Evolutionary conservation across 2,888 invertebrate genomes (phyloP).

Genomic region (Mellilla xanthometata): DNA sequence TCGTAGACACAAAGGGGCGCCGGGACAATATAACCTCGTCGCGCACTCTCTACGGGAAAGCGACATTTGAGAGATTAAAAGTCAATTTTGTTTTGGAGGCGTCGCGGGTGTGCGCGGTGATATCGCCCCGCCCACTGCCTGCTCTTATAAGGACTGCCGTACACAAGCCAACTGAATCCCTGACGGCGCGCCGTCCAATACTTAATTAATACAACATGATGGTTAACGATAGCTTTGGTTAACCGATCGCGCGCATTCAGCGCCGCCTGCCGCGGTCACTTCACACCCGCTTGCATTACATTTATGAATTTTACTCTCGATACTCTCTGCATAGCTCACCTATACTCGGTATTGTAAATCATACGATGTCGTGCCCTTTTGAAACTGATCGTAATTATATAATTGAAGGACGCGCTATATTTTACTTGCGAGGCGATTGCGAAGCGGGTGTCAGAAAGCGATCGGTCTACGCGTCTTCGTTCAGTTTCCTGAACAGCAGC

Average conservation of each 20-base stretch:
- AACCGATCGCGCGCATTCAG: slow-evolving; percentile 45
- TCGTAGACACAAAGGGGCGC: slow-evolving; percentile 39
- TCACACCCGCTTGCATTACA: slow-evolving; percentile 33
- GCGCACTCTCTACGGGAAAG: slow-evolving; percentile 17
- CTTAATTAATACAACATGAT: slow-evolving; percentile 52
- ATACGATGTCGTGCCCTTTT: too few species aligned
- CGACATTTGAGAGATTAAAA: slow-evolving; percentile 38
- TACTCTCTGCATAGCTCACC: too few species aligned
- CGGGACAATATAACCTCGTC: slow-evolving; percentile 31
- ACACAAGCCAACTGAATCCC: slow-evolving; percentile 39
- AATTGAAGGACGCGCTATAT: too few species aligned
- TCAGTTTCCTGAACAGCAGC: slow-evolving; percentile 86
- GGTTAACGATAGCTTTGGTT: slow-evolving; percentile 54
- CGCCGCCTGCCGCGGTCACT: slow-evolving; percentile 35
- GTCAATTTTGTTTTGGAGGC: slow-evolving; percentile 30
- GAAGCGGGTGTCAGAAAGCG: slow-evolving; percentile 6
- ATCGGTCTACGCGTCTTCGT: slow-evolving; percentile 66
- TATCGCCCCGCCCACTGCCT: slow-evolving; percentile 9
- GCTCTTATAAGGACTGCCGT: slow-evolving; percentile 16
- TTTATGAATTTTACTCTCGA: too few species aligned
- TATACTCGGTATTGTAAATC: too few species aligned
- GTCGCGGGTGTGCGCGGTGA: slow-evolving; percentile 22
- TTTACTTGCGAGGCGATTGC: too few species aligned
- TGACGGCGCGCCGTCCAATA: slow-evolving; percentile 37
- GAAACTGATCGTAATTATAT: too few species aligned